A percentile compares a stretch with the other conserved stretches of the same genome.
Conservation (phyloP, 2,113 vertebrate species). For the Atractosteus spatula region DNA sequence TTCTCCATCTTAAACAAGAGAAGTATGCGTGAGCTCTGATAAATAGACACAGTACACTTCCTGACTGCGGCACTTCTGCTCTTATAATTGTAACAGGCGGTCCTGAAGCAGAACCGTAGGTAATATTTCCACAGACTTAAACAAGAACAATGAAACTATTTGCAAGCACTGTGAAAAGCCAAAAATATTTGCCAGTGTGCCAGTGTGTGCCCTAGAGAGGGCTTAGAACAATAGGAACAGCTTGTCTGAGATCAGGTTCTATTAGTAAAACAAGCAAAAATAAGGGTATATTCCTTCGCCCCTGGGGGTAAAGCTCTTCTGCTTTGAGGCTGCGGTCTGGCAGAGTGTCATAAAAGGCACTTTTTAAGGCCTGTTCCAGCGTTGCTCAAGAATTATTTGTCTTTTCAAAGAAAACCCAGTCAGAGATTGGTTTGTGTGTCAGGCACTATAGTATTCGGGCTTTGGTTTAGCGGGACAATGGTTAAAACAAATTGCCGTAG, state of each 20-base stretch:
- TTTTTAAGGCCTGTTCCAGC: too few relatives aligned
- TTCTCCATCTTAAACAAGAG: neutral
- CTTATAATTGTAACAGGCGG: neutral
- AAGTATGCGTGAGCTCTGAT: neutral
- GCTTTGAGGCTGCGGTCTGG: too few relatives aligned
- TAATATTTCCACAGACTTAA: constrained; percentile 8
- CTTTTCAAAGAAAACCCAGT: too few relatives aligned
- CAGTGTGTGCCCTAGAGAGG: constrained; percentile 20
- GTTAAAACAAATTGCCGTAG: too few relatives aligned
- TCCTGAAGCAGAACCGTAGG: constrained; percentile 1
- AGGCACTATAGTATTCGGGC: too few relatives aligned
- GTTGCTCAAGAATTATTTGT: too few relatives aligned
- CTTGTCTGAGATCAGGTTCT: constrained; percentile 4
- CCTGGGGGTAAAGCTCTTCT: too few relatives aligned
- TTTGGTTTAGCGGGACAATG: too few relatives aligned
- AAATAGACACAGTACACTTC: neutral
- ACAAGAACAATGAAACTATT: constrained; percentile 23
- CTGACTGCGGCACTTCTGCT: neutral
- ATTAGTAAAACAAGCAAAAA: constrained; percentile 11
- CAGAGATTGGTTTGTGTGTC: too few relatives aligned
- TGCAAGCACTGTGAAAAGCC: constrained; percentile 10
- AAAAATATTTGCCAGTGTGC: constrained; percentile 13
- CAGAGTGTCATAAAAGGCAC: too few relatives aligned
- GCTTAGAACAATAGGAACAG: constrained; percentile 1
- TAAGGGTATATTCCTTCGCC: neutral